These are phyloP conservation scores for Folsomia candida DNA, from an alignment of 2,888 invertebrate species.

Conservation along the genomic window DNA sequence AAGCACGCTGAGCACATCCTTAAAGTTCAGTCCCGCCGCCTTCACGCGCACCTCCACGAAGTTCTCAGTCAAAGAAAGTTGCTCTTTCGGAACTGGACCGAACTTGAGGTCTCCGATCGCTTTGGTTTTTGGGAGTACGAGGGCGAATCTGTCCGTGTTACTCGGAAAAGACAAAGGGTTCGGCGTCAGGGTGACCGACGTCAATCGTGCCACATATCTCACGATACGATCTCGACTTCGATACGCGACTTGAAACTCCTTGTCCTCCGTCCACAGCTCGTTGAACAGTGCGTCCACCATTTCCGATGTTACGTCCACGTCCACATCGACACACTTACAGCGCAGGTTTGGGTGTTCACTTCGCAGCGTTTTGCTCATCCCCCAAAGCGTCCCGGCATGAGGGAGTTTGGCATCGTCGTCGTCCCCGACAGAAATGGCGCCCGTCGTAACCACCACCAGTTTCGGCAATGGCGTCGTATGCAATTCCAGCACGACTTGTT, in stretches of 20 bases:
- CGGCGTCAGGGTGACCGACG: conserved; percentile 4
- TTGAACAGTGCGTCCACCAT: conserved; percentile 22
- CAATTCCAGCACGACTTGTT: conserved; percentile 30
- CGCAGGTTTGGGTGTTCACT: conserved; percentile 30
- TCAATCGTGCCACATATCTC: conserved; percentile 28
- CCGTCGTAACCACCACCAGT: conserved; percentile 30
- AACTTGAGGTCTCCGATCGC: conserved; percentile 15
- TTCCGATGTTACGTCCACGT: conserved; percentile 24
- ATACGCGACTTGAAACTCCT: conserved; percentile 34
- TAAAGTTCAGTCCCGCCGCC: conserved; percentile 36
- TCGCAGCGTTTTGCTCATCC: conserved; percentile 31
- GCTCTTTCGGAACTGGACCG: conserved; percentile 20
- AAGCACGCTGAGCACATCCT: conserved; percentile 36
- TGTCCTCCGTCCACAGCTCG: conserved; percentile 36
- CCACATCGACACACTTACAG: conserved; percentile 30
- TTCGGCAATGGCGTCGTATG: conserved; percentile 26
- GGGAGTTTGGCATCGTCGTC: background rate
- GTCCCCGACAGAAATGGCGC: conserved; percentile 29
- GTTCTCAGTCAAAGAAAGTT: background rate
- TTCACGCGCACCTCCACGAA: conserved; percentile 23
- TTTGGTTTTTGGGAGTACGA: conserved; percentile 13
- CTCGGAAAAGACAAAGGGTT: conserved; percentile 27
- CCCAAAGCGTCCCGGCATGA: conserved; percentile 17
- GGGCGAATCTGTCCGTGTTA: conserved; percentile 23
- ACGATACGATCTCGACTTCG: conserved; percentile 19